Evolutionary conservation across 2,888 invertebrate species (phyloP), one percentile per base, ranked within the genome.

Genomic region (Emmelina monodactyla): DNA sequence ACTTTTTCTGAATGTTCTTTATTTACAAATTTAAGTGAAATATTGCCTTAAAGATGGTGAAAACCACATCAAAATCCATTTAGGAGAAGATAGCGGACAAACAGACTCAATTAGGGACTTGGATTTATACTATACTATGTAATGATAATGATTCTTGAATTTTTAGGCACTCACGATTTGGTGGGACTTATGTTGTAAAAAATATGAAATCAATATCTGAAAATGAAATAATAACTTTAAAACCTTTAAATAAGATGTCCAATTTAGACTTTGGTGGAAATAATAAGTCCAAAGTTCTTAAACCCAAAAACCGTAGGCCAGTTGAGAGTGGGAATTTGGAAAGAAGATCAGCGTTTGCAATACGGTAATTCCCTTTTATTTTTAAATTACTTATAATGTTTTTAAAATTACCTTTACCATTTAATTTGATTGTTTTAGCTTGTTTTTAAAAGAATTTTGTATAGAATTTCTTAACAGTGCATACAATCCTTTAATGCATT

Each of bases 171-270:
- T 94, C 96, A 1, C 85, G 92, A 43, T 97, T 97, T 63, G 94
- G 95, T 19, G 97, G 97, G 33, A 95, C 96, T 6, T 98, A 88
- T 75, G 88, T 92, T 1, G 86, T 98, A 12, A 87, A 91, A 62
- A 94, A 97, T 62, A 87, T 97, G 85, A 96, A 96, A 70, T 94
- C 97, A 14, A 88, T 97, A 56, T 90, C 92, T 46, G 90, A 94
- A 44, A 89, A 90, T 53, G 92, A 95, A 55, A 76, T 94, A 39
- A 91, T 97, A 51, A 91, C 89, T 58, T 91, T 96, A 62, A 94
- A 93, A 62, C 89, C 94, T 2, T 72, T 94, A 35, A 86, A 86
- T 50, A 88, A 89, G 58, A 83, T 92, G 38, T 85, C 88, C 28
- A 84, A 87, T 37, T 72, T 97, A 47, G 86, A 90, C 55, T 93